A percentile compares a stretch with the other conserved stretches of the same genome.
Conservation (phyloP, 2,797 vertebrate genomes). For the Anabacerthia variegaticeps region DNA sequence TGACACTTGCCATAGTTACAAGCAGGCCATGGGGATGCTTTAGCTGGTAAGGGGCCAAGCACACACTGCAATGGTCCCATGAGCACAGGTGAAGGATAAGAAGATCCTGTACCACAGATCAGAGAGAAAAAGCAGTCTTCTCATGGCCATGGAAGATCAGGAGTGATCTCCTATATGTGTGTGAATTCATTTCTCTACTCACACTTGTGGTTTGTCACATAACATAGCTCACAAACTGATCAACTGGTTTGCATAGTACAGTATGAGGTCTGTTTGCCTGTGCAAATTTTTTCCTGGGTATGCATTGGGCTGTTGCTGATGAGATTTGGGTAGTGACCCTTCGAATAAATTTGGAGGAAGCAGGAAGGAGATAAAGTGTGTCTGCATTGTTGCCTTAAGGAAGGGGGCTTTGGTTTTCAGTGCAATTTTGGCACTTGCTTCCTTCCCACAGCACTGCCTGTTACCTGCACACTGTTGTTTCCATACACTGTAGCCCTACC, state of each 20-base stretch:
- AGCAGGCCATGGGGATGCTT: not conserved
- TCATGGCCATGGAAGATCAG: not conserved
- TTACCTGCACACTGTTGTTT: not conserved
- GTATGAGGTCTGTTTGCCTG: not conserved
- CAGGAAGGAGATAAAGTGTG: not conserved
- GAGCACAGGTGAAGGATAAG: not conserved
- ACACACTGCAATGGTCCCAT: not conserved
- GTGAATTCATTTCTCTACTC: not conserved
- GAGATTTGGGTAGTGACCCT: not conserved
- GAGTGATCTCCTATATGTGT: not conserved
- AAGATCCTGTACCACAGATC: not conserved
- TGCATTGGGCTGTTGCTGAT: not conserved
- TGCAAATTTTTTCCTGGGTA: not conserved
- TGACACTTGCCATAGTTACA: not conserved
- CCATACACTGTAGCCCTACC: rapidly evolving
- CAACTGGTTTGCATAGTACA: not conserved
- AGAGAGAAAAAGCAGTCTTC: not conserved
- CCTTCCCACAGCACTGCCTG: not conserved
- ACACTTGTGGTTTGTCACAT: not conserved
- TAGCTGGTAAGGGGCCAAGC: not conserved
- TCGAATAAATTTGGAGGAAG: not conserved
- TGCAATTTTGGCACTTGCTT: not conserved
- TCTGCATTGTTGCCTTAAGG: not conserved
- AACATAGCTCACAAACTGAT: not conserved
- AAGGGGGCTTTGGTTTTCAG: not conserved